These are phyloP conservation scores for Gymnoscelis rufifasciata DNA, from an alignment of 2,888 invertebrate genomes.

Conservation along the genomic window DNA sequence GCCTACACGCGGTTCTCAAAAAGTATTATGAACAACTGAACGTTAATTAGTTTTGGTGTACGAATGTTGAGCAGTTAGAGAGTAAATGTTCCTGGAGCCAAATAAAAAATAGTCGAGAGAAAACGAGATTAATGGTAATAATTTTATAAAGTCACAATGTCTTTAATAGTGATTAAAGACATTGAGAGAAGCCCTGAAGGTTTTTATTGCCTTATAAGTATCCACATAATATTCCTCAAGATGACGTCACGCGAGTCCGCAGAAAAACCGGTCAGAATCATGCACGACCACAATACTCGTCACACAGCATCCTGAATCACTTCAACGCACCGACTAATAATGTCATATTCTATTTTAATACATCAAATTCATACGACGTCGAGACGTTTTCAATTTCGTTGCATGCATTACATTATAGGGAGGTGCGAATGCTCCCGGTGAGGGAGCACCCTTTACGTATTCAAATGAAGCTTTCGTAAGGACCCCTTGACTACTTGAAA, in stretches of 20 bases:
- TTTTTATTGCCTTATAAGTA: slow-evolving; percentile 47
- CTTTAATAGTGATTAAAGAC: slow-evolving; percentile 24
- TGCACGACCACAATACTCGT: slow-evolving; percentile 56
- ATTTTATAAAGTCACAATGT: slow-evolving; percentile 5
- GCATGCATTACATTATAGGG: no score
- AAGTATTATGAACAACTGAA: not conserved
- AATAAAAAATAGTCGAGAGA: no score
- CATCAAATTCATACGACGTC: no score
- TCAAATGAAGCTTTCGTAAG: not conserved
- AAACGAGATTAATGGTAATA: no score
- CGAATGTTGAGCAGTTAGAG: slow-evolving; percentile 6
- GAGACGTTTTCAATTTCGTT: no score
- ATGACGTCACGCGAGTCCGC: slow-evolving; percentile 60
- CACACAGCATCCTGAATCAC: slow-evolving; percentile 64
- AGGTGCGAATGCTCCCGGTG: no score
- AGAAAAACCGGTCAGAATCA: slow-evolving; percentile 69
- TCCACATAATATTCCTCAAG: slow-evolving; percentile 38
- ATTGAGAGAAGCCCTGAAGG: slow-evolving; percentile 33
- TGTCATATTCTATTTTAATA: no score
- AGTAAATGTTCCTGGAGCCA: no score
- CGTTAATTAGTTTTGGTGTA: slow-evolving; percentile 15
- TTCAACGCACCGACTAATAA: slow-evolving; percentile 20
- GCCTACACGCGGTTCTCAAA: slow-evolving; percentile 2
- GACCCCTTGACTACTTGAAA: not conserved
- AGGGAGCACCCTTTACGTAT: no score